These are phyloP conservation scores for Pseudopleuronectes americanus DNA, from an alignment of 2,797 vertebrate species.

Conservation along the genomic window DNA sequence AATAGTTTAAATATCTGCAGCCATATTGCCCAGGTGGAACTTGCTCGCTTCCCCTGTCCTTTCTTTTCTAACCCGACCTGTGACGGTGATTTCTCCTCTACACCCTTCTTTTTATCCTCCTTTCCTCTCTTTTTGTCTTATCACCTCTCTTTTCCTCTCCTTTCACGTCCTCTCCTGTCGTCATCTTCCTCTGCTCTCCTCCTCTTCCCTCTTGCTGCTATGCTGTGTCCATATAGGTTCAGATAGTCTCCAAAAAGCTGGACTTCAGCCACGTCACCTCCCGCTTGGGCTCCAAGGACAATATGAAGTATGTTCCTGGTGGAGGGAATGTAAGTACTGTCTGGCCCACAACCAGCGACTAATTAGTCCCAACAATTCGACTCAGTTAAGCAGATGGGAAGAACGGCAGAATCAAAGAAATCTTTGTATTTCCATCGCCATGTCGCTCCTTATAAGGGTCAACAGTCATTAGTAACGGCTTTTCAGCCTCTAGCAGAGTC, in stretches of 20 bases:
- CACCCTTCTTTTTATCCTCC: slow-evolving; percentile 63
- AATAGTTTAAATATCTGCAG: neutral
- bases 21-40: slow-evolving; percentile 18
- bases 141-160: slow-evolving; percentile 7
- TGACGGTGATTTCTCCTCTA: slow-evolving; percentile 49
- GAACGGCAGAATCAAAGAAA: slow-evolving; percentile 1
- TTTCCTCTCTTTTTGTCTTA: neutral
- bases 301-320: slow-evolving; percentile 99
- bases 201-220: slow-evolving; percentile 80
- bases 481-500: neutral
- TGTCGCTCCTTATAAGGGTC: neutral
- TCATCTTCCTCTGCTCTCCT: slow-evolving; percentile 22
- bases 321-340: slow-evolving; percentile 97
- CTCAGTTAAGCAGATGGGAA: neutral
- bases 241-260: slow-evolving; percentile 98
- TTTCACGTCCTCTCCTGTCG: slow-evolving; percentile 19
- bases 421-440: too few relatives aligned
- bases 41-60: slow-evolving; percentile 32
- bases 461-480: neutral
- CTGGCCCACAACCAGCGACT: slow-evolving; percentile 29
- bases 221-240: slow-evolving; percentile 92
- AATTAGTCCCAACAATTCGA: slow-evolving; percentile 6
- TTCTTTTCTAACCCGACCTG: slow-evolving; percentile 56
- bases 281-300: slow-evolving; percentile 99
- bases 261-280: slow-evolving; percentile 99